phyloP scores from a whole-genome alignment of 2,888 invertebrate genomes.

The Agrilus mali region DNA sequence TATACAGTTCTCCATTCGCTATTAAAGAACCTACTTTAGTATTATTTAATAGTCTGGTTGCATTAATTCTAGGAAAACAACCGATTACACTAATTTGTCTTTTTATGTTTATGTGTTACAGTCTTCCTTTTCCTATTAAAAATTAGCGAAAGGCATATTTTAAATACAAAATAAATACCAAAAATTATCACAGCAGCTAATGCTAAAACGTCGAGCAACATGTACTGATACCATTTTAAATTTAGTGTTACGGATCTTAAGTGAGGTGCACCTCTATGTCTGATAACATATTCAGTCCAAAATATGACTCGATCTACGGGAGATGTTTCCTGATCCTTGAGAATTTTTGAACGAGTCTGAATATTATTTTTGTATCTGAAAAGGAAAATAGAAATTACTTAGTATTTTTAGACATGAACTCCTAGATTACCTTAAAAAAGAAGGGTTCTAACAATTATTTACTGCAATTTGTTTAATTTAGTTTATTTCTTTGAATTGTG shows the following conservation, averaged over 20 bases:
- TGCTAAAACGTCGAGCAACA: slow-evolving; percentile 14
- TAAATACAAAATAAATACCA: not conserved
- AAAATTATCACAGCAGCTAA: not conserved
- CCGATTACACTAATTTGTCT: not conserved
- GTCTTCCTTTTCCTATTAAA: not conserved
- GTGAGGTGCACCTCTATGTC: slow-evolving; percentile 14
- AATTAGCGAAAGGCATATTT: not conserved
- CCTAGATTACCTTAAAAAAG: too few relatives aligned
- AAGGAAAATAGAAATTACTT: too few relatives aligned
- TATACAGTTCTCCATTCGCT: too few relatives aligned
- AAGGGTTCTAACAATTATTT: too few relatives aligned
- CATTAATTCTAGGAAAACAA: too few relatives aligned
- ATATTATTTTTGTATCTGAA: slow-evolving; percentile 13
- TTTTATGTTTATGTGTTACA: not conserved
- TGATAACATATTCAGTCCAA: slow-evolving; percentile 19
- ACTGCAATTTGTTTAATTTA: too few relatives aligned
- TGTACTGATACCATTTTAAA: slow-evolving; percentile 15
- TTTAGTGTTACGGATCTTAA: slow-evolving; percentile 13
- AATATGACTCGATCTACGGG: slow-evolving; percentile 18
- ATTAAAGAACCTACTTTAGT: too few relatives aligned
- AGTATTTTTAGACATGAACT: too few relatives aligned
- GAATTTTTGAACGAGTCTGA: slow-evolving; percentile 9
- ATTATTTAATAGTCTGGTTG: too few relatives aligned
- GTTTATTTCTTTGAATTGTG: too few relatives aligned
- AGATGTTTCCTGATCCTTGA: slow-evolving; percentile 15